Base-by-base conservation (phyloP, 2,797 vertebrate species). In the Liasis olivaceus region DNA sequence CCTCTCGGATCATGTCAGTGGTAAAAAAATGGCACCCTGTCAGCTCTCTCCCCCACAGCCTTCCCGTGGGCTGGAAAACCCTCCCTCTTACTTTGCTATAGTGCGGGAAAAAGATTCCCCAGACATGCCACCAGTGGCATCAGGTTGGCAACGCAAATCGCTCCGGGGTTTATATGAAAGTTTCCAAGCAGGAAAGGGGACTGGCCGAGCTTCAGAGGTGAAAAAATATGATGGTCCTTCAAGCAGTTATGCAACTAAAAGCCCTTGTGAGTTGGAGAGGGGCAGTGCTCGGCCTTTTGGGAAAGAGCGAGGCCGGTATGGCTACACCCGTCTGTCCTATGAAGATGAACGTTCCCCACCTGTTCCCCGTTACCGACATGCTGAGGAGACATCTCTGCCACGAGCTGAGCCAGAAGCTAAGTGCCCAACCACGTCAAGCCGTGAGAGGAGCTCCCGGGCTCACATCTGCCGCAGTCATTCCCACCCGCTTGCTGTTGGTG, bases 41-140 rank as follows among this genome's bases (percentile, higher is more conserved):
- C 98, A 98, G 88, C 97, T 98, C 95, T 98, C 98, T 92, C 98
- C 98, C 94, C 98, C 98, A 97, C 98, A 98, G 69, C 97, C 98
- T 31, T 92, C 96, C 56, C 96, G 96, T 88, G 98, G 98, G 95
- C 98, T 98, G 96, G 98, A 98, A 96, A 98, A 98, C 97, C 98
- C 98, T 94, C 96, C 98, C 95, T 98, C 98, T 97, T 98, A 98
- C 98, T 98, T 98, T 98, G 97, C 98, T 97, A 98, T 98, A 97
- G 98, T 99, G 88, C 97, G 98, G 91, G 98, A 98, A 94, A 97
- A 97, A 90, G 97, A 97, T 60, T 92, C 91, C 22, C 92, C 96
- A 42, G 94, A 94, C 12, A 58, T 93, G 59, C 92, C 92, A 63
- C 93, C 96, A 0, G 89, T 63, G 28, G 42, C 91, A 7, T 90